Evolutionary conservation across 1,140 invertebrate species (phyloP), one percentile per base, ranked within the genome.

Genomic region (Phortica variegata): DNA sequence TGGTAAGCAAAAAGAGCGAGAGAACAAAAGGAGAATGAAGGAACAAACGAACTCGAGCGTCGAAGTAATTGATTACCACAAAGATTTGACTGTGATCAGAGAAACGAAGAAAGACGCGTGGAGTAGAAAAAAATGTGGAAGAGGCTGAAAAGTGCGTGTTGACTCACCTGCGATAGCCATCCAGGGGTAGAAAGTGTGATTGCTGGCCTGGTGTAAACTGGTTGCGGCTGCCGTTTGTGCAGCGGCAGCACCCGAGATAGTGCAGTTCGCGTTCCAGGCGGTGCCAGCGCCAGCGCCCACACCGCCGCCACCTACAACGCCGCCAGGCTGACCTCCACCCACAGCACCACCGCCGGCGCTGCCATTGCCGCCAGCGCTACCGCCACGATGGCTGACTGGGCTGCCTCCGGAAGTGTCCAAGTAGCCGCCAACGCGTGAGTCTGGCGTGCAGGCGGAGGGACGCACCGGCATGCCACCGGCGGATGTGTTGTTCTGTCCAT

Each of bases 141-240:
- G n/a, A n/a, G n/a, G n/a, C n/a, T n/a, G n/a, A n/a, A n/a, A n/a
- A n/a, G n/a, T n/a, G n/a, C n/a, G n/a, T 43, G 50, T 58, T 52
- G 49, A 72, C 88, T 87, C 79, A 95, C 93, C 93, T 93, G 93
- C 92, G 83, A 95, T 95, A 80, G 92, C 92, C 93, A 95, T 95
- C 93, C 93, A 95, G 54, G 93, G 93, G 81, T 95, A 95, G 82
- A 95, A 95, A 71, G 91, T 94, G 83, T 94, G 91, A 78, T 90
- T 93, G 75, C 85, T 84, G 78, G 87, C 84, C 80, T 92, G 90
- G 79, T 91, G 89, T 75, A 91, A 89, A 58, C 90, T 85, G 77
- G 90, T 90, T 34, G 89, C 86, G 41, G 86, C 86, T 45, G 86
- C 86, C 61, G 87, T 84, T 77, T 89, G 87, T 36, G 88, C 83